Percentiles rank a stretch among this genome's conserved stretches.
Conservation (phyloP, 1,140 invertebrate species). For the Periplaneta americana region DNA sequence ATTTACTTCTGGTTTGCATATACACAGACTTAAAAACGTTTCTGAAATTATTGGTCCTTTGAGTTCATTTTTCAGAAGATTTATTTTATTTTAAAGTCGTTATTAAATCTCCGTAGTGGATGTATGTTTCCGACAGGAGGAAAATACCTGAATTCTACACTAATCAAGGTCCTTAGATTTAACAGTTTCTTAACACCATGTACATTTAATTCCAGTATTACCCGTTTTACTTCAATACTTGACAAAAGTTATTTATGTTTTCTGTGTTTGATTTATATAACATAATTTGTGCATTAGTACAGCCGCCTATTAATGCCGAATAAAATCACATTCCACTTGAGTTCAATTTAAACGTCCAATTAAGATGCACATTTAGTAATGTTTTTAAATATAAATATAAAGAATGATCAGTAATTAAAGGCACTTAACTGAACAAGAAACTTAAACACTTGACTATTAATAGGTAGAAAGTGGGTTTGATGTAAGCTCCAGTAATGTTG, state of each 20-base stretch:
- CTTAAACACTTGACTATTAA: neutral
- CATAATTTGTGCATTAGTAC: neutral
- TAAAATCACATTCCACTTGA: neutral
- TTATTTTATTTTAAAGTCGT: too few relatives aligned
- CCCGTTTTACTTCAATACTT: neutral
- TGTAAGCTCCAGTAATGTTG: neutral
- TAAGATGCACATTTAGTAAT: neutral
- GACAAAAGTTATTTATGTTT: neutral
- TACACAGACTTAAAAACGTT: too few relatives aligned
- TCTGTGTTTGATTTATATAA: neutral
- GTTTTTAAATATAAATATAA: neutral
- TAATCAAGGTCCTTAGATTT: too few relatives aligned
- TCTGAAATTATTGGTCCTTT: too few relatives aligned
- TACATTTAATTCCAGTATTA: too few relatives aligned
- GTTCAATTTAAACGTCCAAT: neutral
- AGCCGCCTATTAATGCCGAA: neutral
- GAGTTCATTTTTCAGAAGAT: too few relatives aligned
- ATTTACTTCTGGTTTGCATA: too few relatives aligned
- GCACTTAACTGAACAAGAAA: neutral
- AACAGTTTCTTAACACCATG: too few relatives aligned
- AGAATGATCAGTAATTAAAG: neutral
- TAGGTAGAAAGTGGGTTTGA: neutral
- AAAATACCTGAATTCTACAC: too few relatives aligned
- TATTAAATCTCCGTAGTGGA: too few relatives aligned
- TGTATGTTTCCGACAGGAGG: too few relatives aligned